Conservation (phyloP, 2,113 vertebrate species). For the Actinemys pallida region DNA sequence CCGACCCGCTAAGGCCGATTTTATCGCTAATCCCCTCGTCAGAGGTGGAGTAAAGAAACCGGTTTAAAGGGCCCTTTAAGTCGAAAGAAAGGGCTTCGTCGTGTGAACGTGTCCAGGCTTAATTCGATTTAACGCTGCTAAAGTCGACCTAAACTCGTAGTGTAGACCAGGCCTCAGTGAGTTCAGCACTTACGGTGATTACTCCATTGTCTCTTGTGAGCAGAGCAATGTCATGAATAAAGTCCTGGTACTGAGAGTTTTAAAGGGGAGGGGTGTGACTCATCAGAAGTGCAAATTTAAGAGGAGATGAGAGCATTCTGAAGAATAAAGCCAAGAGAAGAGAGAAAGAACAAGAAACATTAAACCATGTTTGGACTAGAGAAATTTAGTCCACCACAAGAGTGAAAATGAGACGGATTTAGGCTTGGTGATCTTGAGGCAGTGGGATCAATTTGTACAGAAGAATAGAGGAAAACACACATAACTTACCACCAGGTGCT, state of each 20-base stretch:
- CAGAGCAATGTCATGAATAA: slow-evolving; percentile 1
- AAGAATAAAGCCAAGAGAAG: slow-evolving; percentile 9
- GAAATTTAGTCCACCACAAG: background rate
- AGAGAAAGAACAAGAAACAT: background rate
- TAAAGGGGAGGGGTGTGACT: background rate
- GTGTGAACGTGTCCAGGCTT: too few relatives aligned
- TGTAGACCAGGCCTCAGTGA: background rate
- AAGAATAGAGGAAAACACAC: background rate
- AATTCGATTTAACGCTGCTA: too few relatives aligned
- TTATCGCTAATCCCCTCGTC: too few relatives aligned
- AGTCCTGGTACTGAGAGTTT: slow-evolving; percentile 2
- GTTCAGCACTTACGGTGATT: background rate
- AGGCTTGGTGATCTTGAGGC: slow-evolving; percentile 43
- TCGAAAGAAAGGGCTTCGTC: too few relatives aligned
- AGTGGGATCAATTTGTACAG: slow-evolving; percentile 24
- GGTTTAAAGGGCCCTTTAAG: too few relatives aligned
- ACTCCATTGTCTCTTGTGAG: background rate
- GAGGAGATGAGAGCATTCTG: background rate
- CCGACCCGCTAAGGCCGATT: too few relatives aligned
- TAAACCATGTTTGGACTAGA: slow-evolving; percentile 26
- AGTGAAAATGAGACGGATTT: slow-evolving; percentile 55
- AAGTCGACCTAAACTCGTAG: too few relatives aligned
- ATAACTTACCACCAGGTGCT: background rate
- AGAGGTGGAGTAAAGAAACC: too few relatives aligned
- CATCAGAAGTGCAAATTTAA: background rate